A percentile compares a stretch with the other conserved stretches of the same genome.
Evolutionary conservation across 1,140 invertebrate genomes (phyloP).

Genomic region (Brachionus paranguensis): DNA sequence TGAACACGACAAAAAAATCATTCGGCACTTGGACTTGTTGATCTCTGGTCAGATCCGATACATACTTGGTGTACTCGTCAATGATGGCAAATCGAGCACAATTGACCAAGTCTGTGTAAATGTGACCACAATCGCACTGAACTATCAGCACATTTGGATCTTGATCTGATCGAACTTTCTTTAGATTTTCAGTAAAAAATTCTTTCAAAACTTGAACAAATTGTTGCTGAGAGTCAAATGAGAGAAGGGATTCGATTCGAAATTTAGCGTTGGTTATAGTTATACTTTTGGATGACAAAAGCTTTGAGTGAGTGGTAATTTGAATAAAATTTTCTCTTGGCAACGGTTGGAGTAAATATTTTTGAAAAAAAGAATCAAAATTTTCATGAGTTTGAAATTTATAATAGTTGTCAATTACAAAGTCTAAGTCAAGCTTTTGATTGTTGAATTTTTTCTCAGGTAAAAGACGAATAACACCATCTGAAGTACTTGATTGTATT

Average conservation of each 20-base stretch:
- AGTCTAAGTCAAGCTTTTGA: background rate
- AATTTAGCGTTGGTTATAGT: background rate
- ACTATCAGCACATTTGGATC: slow-evolving; percentile 45
- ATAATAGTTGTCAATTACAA: background rate
- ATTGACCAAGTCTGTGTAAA: slow-evolving; percentile 46
- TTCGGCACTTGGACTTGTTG: slow-evolving; percentile 26
- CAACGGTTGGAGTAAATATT: background rate
- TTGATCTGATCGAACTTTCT: background rate
- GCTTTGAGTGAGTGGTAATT: slow-evolving; percentile 43
- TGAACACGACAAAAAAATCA: slow-evolving; percentile 44
- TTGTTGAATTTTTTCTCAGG: background rate
- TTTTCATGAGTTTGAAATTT: slow-evolving; percentile 5
- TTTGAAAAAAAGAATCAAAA: background rate
- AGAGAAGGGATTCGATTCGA: slow-evolving; percentile 33
- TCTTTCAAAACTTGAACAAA: slow-evolving; percentile 41
- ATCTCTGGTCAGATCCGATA: background rate
- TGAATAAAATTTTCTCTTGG: slow-evolving; percentile 23
- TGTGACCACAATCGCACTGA: slow-evolving; percentile 49
- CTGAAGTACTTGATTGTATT: slow-evolving; percentile 42
- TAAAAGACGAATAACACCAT: background rate
- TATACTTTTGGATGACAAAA: slow-evolving; percentile 31
- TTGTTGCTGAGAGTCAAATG: slow-evolving; percentile 43
- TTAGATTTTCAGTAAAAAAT: slow-evolving; percentile 15
- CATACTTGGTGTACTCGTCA: background rate
- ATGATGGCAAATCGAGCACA: slow-evolving; percentile 45